Conservation (phyloP, 2,888 invertebrate species). For the Apeira syringaria region DNA sequence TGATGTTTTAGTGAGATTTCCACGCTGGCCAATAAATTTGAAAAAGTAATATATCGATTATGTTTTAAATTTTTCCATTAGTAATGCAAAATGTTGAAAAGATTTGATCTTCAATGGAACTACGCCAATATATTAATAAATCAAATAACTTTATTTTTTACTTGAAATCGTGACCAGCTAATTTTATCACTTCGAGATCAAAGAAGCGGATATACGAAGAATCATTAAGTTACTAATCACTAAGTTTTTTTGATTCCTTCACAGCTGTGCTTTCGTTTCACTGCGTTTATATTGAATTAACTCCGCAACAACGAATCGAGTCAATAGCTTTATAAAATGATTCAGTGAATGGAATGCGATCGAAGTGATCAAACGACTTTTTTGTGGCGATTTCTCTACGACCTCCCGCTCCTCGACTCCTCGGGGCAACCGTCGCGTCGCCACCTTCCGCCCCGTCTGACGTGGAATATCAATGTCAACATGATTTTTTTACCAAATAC, state of each 20-base stretch:
- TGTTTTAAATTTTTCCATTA: too few relatives aligned
- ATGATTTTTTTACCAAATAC: too few relatives aligned
- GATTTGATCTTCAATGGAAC: conserved; percentile 1
- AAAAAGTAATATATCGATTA: too few relatives aligned
- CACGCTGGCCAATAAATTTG: too few relatives aligned
- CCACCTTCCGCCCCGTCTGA: too few relatives aligned
- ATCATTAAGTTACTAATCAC: conserved; percentile 3
- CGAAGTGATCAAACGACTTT: conserved; percentile 10
- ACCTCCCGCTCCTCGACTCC: not conserved
- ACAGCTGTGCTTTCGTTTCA: conserved; percentile 7
- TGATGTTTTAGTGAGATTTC: too few relatives aligned
- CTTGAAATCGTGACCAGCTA: not conserved
- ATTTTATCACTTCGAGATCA: not conserved
- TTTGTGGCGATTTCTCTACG: conserved; percentile 3
- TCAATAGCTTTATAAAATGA: conserved; percentile 10
- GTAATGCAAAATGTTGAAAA: not conserved
- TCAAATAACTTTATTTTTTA: conserved; percentile 4
- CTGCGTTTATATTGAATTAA: conserved; percentile 15
- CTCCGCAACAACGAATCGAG: conserved; percentile 10
- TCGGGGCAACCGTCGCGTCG: too few relatives aligned
- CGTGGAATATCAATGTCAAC: too few relatives aligned
- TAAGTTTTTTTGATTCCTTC: not conserved
- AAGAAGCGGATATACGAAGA: not conserved
- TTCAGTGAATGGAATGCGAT: conserved; percentile 15
- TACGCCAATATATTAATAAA: conserved; percentile 1